Conservation (phyloP, 30 jellyfish, hydroid and myxozoan species). For the Cassiopea xamachana region DNA sequence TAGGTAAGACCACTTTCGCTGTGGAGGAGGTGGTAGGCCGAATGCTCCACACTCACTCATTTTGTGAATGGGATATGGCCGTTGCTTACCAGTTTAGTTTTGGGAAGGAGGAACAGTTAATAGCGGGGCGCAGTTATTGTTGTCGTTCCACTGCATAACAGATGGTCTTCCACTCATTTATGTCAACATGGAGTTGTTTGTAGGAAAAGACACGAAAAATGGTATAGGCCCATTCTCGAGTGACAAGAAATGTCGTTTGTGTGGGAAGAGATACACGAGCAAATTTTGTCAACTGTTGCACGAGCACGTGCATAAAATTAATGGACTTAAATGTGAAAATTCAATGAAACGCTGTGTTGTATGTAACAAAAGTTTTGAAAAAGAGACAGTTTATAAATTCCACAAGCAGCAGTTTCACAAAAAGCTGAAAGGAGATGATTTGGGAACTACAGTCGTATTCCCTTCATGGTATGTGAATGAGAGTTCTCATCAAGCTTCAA, state of each 20-base stretch:
- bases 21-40: not conserved
- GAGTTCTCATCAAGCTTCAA: not conserved
- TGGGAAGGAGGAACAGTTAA: not conserved
- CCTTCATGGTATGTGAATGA: constrained; percentile 58
- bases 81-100: not conserved
- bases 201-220: not conserved
- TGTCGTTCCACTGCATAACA: too few species aligned
- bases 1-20: not conserved
- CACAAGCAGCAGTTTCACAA: constrained; percentile 66
- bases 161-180: too few species aligned
- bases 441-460: constrained; percentile 42
- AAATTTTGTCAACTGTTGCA: constrained; percentile 51
- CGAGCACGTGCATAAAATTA: constrained; percentile 42
- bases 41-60: not conserved
- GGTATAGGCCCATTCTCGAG: constrained; percentile 17
- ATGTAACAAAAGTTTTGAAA: constrained; percentile 71
- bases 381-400: constrained; percentile 38
- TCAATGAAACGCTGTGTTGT: constrained; percentile 60
- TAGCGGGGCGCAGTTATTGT: too few species aligned
- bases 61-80: not conserved
- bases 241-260: constrained; percentile 18
- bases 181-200: not conserved
- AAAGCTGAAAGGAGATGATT: constrained; percentile 8
- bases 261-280: constrained; percentile 42
- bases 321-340: constrained; percentile 59